A percentile compares a stretch with the other conserved stretches of the same genome.
Evolutionary conservation across 2,797 vertebrate genomes (phyloP).

Genomic region (Sylvilagus floridanus): DNA sequence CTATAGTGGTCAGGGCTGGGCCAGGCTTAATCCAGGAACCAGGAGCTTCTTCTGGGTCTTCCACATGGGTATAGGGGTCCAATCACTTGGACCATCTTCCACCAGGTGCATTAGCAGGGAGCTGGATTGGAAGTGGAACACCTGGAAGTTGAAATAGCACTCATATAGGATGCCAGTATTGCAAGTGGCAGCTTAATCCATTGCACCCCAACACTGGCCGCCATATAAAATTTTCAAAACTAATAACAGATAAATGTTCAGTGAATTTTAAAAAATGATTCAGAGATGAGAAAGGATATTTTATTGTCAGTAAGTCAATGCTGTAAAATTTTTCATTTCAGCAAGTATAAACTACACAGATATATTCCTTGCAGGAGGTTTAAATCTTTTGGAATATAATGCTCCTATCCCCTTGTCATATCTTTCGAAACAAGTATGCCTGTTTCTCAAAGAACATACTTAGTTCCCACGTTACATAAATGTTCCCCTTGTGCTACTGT

Average conservation of each 20-base stretch:
- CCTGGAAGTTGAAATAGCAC: too few relatives aligned
- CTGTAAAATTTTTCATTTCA: neutral
- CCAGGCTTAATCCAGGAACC: too few relatives aligned
- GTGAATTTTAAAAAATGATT: neutral
- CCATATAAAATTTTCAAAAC: neutral
- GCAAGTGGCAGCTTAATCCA: too few relatives aligned
- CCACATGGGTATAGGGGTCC: too few relatives aligned
- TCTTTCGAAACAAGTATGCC: slow-evolving; percentile 50
- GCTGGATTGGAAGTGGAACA: too few relatives aligned
- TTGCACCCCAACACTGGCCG: too few relatives aligned
- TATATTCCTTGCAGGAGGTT: neutral
- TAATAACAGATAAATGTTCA: neutral
- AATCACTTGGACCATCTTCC: too few relatives aligned
- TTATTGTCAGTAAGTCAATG: slow-evolving; percentile 40
- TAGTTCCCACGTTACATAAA: slow-evolving; percentile 77
- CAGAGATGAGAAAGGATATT: slow-evolving; percentile 27
- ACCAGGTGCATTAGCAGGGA: too few relatives aligned
- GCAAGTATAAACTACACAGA: neutral
- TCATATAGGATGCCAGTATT: too few relatives aligned
- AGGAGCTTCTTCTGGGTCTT: too few relatives aligned
- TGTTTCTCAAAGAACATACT: slow-evolving; percentile 72
- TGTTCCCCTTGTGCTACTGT: slow-evolving; percentile 68
- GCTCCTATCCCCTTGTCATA: slow-evolving; percentile 51
- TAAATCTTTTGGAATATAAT: slow-evolving; percentile 62
- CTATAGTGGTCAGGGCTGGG: too few relatives aligned